Percentiles rank a stretch among this genome's conserved stretches.
These are phyloP conservation scores for Phalacrocorax pelagicus DNA, from an alignment of 2,113 vertebrate genomes.

Conservation along the genomic window DNA sequence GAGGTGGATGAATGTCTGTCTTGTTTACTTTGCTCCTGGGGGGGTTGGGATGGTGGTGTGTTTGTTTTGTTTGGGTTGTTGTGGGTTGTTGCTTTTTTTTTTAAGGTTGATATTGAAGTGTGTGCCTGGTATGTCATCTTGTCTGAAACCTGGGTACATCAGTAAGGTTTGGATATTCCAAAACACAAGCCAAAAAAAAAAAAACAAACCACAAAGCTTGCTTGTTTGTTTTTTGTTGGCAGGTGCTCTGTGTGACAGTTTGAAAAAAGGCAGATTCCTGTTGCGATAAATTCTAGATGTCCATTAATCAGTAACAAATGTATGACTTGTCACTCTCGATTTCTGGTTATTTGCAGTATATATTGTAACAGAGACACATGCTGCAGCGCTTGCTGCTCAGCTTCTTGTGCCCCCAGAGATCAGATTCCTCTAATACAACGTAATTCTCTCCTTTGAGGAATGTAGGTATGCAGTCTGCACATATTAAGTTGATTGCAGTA, in stretches of 20 bases:
- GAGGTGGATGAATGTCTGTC: not conserved
- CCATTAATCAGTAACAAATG: not conserved
- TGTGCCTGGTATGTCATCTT: not conserved
- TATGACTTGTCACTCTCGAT: not conserved
- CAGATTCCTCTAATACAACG: not conserved
- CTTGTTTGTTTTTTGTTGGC: not conserved
- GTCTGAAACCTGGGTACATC: not conserved
- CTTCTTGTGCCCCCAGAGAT: not conserved
- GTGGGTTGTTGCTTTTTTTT: not conserved
- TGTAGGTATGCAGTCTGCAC: not conserved
- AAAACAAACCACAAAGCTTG: not conserved
- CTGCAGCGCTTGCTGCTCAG: not conserved
- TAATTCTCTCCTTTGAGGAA: not conserved
- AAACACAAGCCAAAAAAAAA: not conserved
- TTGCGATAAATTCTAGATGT: not conserved
- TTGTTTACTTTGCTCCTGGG: not conserved
- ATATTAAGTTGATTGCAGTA: fast-evolving
- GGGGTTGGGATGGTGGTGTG: not conserved
- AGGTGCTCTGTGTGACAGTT: not conserved
- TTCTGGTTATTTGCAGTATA: not conserved
- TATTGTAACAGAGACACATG: not conserved
- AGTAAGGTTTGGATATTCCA: not conserved
- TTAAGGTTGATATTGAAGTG: not conserved
- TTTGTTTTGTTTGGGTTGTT: not conserved
- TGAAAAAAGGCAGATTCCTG: not conserved